Base-by-base conservation (phyloP, 2,888 invertebrate species). In the Caenorhabditis uteleia region DNA sequence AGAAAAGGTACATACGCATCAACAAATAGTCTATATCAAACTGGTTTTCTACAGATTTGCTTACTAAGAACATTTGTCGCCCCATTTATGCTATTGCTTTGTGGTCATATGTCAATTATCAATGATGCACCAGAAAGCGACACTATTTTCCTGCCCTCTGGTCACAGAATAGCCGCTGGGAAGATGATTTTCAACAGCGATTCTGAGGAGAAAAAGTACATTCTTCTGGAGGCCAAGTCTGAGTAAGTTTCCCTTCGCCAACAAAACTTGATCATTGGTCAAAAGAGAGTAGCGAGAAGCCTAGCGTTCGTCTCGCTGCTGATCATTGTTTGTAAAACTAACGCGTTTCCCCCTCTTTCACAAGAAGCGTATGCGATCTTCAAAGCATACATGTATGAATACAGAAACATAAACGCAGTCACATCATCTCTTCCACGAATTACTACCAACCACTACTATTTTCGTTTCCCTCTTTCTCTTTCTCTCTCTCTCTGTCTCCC, bases 101-200 rank as follows among this genome's bases (percentile, higher is more conserved):
- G 69, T 40, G 76, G 73, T 12, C 74, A 74, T 49, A 70, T 70
- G n/a, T 68, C 73, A 7, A 68, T 73, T 7, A 29, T 49, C 6
- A 39, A 29, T 23, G 62, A 56, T n/a, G 43, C 43, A 16, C 62
- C 47, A 29, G 62, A 62, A 29, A 26, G 21, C 6, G 70, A 72
- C 48, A 48, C 60, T 29, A 76, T 79, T 18, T 64, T 72, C 16
- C 64, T 79, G 0, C 79, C 79, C n/a, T 66, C 68, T 20, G 71
- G 71, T 10, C 71, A 71, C 39, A 61, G 49, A 16, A 45, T 62
- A n/a, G 43, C 55, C 1, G 20, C 48, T 23, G 12, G 36, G 20
- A 44, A 40, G 26, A 26, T 21, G 16, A 29, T 61, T 26, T 61
- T 57, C 34, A 25, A 31, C 3, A 51, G 39, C 12, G 27, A 49